Base-by-base conservation (phyloP, 1,140 invertebrate species). In the Bombus waltoni region DNA sequence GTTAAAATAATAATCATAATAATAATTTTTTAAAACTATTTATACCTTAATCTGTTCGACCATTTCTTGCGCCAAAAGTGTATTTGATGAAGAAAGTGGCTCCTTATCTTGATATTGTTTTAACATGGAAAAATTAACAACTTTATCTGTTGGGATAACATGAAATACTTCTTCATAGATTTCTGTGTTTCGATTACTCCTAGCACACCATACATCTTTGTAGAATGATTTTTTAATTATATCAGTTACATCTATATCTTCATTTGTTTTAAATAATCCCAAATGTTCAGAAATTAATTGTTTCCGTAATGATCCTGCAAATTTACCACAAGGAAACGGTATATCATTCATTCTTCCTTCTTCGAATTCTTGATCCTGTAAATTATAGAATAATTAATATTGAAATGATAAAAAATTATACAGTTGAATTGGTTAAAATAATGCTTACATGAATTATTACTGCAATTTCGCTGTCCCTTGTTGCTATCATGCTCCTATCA, bases 401-500 rank as follows among this genome's bases (percentile, higher is more conserved):
- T 75, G 28, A 42, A 38, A 35, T 57, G 28, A 78, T 47, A 22
- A 40, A 28, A 28, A 76, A 44, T 70, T 13, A 71, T 78, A 40
- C 28, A 35, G 25, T 32, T 8, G 25, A 35, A 1, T 10, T 15
- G 3, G 28, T 75, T 53, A 53, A 9, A 15, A n/a, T 35, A 18
- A n/a, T 47, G 91, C 86, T 94, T 89, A 97, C 97, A 94, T 97
- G 96, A 81, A 98, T 96, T 42, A 98, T 94, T 71, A 98, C 97
- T 40, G 98, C 98, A n/a, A 99, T 97, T 96, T 99, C 99, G 15
- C 98, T 99, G 92, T 99, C 99, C 86, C 99, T 96, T 85, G 97
- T 98, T 4, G 98, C 98, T 66, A 98, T 96, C 96, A 99, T 96
- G 84, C 98, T 99, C 80, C 99, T 95, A 93, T 99, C 99, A 93